These are phyloP conservation scores for Zosterops japonicus DNA, from an alignment of 2,113 vertebrate genomes.

Conservation along the genomic window DNA sequence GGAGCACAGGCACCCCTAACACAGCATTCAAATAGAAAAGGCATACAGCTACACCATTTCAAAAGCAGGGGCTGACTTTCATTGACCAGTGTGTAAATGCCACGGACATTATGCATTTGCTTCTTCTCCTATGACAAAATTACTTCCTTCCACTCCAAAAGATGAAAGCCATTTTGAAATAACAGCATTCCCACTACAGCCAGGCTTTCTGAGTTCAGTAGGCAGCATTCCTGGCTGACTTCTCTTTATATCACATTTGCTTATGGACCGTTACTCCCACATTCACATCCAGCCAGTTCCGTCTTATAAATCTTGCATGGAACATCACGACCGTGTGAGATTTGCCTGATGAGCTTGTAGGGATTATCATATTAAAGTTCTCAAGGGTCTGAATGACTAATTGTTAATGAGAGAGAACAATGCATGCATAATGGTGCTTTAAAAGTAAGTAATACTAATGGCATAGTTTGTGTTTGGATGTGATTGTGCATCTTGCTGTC, in stretches of 20 bases:
- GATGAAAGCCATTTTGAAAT: neutral
- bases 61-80: neutral
- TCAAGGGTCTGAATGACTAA: conserved; percentile 39
- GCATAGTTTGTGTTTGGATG: neutral
- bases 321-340: neutral
- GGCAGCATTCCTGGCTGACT: conserved; percentile 4
- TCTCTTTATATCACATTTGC: conserved; percentile 41
- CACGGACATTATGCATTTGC: neutral
- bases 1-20: neutral
- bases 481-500: neutral
- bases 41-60: neutral
- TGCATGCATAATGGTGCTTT: neutral
- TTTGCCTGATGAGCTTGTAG: conserved; percentile 14
- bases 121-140: neutral
- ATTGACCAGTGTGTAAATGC: neutral
- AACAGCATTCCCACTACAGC: neutral
- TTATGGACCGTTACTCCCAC: conserved; percentile 45
- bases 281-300: conserved; percentile 27
- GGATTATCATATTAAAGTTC: conserved; percentile 45
- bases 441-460: conserved; percentile 55
- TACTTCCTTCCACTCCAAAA: neutral
- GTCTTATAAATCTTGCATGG: conserved; percentile 35
- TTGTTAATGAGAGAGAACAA: conserved; percentile 42
- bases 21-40: conserved; percentile 36
- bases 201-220: neutral